phyloP scores from a whole-genome alignment of 2,113 vertebrate genomes.

The Phalacrocorax aristotelis region DNA sequence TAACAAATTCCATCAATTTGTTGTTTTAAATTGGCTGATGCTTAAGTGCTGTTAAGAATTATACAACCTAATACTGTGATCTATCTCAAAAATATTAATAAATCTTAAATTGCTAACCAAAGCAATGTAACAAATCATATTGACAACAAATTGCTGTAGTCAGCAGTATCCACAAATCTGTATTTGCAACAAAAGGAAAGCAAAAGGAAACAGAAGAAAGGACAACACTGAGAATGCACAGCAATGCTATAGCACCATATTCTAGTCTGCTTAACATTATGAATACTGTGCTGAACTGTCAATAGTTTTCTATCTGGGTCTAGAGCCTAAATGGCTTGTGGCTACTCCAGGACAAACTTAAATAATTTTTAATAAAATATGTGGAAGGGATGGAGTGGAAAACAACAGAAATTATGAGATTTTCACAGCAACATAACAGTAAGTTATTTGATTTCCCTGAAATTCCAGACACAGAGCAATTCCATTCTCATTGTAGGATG shows the following conservation, averaged over 20 bases:
- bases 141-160: too few relatives aligned
- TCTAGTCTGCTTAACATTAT: neutral
- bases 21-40: too few relatives aligned
- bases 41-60: too few relatives aligned
- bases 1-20: too few relatives aligned
- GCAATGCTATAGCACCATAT: neutral
- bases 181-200: neutral
- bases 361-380: conserved; percentile 56
- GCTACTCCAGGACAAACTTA: neutral
- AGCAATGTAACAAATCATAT: too few relatives aligned
- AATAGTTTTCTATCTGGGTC: neutral
- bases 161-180: too few relatives aligned
- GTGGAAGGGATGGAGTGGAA: conserved; percentile 2
- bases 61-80: too few relatives aligned
- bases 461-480: conserved; percentile 61
- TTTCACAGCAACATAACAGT: conserved; percentile 22
- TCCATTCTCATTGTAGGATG: conserved; percentile 31
- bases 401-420: conserved; percentile 62
- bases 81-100: too few relatives aligned
- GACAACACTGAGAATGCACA: neutral
- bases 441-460: conserved; percentile 70
- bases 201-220: neutral
- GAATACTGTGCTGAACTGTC: neutral
- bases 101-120: too few relatives aligned
- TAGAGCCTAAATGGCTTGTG: neutral